phyloP scores from a whole-genome alignment of 2,888 invertebrate genomes.

The Desoria tigrina region DNA sequence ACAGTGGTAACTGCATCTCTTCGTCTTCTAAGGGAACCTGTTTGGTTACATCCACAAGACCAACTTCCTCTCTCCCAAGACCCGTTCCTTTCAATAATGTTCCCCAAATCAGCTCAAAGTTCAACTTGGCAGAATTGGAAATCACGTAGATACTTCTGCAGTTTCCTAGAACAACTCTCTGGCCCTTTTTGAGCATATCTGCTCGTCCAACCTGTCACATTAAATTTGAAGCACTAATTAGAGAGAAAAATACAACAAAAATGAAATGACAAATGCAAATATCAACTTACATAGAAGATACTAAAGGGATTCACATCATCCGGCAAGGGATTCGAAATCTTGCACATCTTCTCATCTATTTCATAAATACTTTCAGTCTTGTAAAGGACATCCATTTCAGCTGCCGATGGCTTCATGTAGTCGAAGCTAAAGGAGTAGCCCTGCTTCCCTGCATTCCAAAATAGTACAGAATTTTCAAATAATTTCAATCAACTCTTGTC shows the following conservation, averaged over 20 bases:
- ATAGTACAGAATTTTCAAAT: too few species aligned
- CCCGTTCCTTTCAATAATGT: constrained; percentile 33
- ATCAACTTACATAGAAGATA: constrained; percentile 40
- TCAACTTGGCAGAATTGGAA: constrained; percentile 42
- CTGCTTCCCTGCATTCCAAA: constrained; percentile 25
- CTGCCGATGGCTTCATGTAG: constrained; percentile 24
- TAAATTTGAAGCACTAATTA: too few species aligned
- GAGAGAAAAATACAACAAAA: neutral
- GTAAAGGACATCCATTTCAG: constrained; percentile 45
- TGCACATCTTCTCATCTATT: constrained; percentile 42
- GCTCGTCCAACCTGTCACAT: constrained; percentile 46
- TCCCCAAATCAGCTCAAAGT: constrained; percentile 29
- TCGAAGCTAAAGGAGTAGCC: constrained; percentile 31
- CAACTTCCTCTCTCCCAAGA: constrained; percentile 18
- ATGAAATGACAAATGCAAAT: neutral
- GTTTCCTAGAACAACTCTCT: constrained; percentile 49
- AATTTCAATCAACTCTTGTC: too few species aligned
- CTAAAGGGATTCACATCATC: constrained; percentile 18
- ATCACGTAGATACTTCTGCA: constrained; percentile 47
- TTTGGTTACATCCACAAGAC: constrained; percentile 10
- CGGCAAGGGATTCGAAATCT: neutral
- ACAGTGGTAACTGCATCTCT: constrained; percentile 60
- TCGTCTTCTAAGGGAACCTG: constrained; percentile 16
- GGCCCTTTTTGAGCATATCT: constrained; percentile 45
- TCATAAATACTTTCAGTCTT: constrained; percentile 40